Evolutionary conservation across 2,797 vertebrate genomes (phyloP).

Genomic region (Pangasius larnaudii): DNA sequence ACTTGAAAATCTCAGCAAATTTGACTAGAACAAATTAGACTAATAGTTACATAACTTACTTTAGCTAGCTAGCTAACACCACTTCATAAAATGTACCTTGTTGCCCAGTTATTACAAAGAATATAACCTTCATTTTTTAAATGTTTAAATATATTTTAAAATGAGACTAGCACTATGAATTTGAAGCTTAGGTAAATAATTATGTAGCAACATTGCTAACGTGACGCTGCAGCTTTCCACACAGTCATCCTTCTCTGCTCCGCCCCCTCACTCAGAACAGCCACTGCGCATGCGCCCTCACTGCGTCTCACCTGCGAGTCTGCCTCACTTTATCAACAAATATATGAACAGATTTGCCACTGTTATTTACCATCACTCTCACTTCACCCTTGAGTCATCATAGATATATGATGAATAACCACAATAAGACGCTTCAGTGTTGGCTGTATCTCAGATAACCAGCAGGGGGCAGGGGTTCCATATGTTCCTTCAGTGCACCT

Average conservation of each 20-base stretch:
- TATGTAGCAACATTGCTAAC: neutral
- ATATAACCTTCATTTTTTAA: neutral
- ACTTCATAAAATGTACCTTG: neutral
- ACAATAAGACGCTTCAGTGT: neutral
- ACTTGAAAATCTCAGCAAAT: too few species aligned
- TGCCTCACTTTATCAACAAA: neutral
- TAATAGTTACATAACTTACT: neutral
- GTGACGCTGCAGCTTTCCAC: neutral
- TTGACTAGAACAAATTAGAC: neutral
- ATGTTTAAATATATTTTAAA: neutral
- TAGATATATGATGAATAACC: neutral
- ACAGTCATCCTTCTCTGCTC: neutral
- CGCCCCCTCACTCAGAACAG: neutral
- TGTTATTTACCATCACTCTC: neutral
- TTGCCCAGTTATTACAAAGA: neutral
- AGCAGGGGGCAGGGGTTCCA: conserved; percentile 71
- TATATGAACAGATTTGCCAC: neutral
- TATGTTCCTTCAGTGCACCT: conserved; percentile 23
- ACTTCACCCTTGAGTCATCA: neutral
- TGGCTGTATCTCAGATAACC: conserved; percentile 41
- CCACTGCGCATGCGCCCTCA: neutral
- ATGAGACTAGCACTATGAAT: neutral
- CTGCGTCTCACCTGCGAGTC: neutral
- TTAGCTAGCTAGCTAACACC: neutral
- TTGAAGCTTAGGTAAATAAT: neutral